A percentile compares a stretch with the other conserved stretches of the same genome.
Evolutionary conservation across 1,140 invertebrate genomes (phyloP).

Genomic region (Diuraphis noxia): DNA sequence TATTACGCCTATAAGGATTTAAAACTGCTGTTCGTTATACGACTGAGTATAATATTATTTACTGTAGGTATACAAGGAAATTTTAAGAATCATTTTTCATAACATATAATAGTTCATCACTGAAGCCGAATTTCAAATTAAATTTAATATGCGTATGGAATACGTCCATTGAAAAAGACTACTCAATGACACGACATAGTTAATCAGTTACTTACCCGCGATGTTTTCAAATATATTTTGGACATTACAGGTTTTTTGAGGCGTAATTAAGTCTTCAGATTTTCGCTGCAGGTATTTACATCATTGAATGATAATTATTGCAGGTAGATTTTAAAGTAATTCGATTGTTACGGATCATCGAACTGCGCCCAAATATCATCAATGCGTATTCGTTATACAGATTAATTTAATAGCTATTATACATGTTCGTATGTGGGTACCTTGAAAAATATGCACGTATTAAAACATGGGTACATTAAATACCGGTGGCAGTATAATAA

Average conservation of each 20-base stretch:
- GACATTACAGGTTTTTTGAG: neutral
- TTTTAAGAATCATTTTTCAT: neutral
- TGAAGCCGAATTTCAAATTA: neutral
- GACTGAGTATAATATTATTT: neutral
- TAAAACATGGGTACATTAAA: neutral
- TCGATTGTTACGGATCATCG: neutral
- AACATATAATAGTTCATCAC: neutral
- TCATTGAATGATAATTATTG: neutral
- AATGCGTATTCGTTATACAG: neutral
- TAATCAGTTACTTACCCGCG: neutral
- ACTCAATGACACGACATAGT: neutral
- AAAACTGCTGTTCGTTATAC: no score
- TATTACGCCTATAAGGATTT: neutral
- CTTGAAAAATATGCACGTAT: neutral
- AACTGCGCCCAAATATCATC: neutral
- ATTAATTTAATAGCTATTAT: neutral
- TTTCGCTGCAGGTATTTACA: neutral
- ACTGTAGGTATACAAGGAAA: neutral
- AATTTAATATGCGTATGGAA: no score
- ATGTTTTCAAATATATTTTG: neutral
- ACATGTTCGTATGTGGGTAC: neutral
- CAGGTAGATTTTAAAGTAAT: neutral
- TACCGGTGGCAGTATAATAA: neutral
- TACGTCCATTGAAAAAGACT: neutral
- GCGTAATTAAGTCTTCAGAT: neutral